phyloP scores from a whole-genome alignment of 2,113 vertebrate species.

The Antechinus stuartii region DNA sequence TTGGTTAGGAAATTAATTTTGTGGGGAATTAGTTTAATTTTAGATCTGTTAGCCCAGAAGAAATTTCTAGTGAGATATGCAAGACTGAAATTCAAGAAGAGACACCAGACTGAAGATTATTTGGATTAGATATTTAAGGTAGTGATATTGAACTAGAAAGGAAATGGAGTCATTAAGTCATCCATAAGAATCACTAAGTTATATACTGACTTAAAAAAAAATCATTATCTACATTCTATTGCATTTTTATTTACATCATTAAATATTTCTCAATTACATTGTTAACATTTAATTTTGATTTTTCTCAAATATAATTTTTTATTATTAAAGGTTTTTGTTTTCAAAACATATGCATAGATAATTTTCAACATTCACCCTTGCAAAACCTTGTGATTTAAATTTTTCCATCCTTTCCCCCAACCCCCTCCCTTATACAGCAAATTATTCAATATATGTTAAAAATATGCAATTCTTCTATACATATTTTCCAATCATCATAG shows the following conservation, averaged over 20 bases:
- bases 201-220: background rate
- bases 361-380: too few relatives aligned
- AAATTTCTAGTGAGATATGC: background rate
- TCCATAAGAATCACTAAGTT: background rate
- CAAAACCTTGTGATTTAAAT: too few relatives aligned
- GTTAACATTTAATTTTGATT: background rate
- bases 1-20: background rate
- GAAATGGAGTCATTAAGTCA: background rate
- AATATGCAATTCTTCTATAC: too few relatives aligned
- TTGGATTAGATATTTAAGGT: background rate
- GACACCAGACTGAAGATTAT: background rate
- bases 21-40: background rate
- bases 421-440: too few relatives aligned
- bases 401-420: too few relatives aligned
- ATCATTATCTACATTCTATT: background rate
- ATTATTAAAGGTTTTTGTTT: too few relatives aligned
- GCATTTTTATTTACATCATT: background rate
- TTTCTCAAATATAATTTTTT: background rate
- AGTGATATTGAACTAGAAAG: background rate
- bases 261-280: background rate
- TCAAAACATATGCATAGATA: too few relatives aligned
- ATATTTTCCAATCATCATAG: too few relatives aligned
- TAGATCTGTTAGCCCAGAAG: background rate
- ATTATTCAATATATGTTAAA: too few relatives aligned
- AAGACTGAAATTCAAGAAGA: background rate